These are phyloP conservation scores for Drosophila ananassae DNA, from an alignment of 1,140 invertebrate genomes.

Conservation along the genomic window DNA sequence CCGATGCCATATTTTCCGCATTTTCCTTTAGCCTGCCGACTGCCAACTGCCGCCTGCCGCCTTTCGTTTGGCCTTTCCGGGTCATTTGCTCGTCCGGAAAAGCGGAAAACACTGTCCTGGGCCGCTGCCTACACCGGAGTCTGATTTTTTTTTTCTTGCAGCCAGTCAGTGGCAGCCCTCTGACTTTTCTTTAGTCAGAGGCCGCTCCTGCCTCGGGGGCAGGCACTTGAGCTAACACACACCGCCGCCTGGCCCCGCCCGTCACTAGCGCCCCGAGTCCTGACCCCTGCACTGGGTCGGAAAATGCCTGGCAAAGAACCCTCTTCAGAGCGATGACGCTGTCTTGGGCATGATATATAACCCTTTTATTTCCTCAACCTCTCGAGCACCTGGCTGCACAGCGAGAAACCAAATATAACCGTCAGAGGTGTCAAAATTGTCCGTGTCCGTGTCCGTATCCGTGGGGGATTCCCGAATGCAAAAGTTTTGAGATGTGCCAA, in stretches of 20 bases:
- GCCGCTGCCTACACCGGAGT: constrained; percentile 19
- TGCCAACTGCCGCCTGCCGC: neutral
- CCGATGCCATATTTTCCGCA: constrained; percentile 42
- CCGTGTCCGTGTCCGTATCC: constrained; percentile 11
- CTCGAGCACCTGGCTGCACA: constrained; percentile 50
- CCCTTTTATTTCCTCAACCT: constrained; percentile 46
- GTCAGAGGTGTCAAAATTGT: constrained; percentile 18
- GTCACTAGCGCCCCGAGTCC: neutral
- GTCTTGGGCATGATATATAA: constrained; percentile 71
- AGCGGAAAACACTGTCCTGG: constrained; percentile 52
- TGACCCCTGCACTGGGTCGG: constrained; percentile 12
- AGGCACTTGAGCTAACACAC: constrained; percentile 67
- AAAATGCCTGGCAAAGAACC: constrained; percentile 29
- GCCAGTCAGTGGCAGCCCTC: constrained; percentile 1
- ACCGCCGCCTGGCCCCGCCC: constrained; percentile 7
- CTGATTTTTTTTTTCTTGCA: neutral
- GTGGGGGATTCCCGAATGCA: constrained; percentile 1
- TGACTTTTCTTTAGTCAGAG: constrained; percentile 22
- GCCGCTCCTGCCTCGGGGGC: constrained; percentile 52
- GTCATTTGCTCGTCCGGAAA: constrained; percentile 73
- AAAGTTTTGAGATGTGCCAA: constrained; percentile 25
- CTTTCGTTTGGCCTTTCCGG: constrained; percentile 73
- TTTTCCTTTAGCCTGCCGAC: constrained; percentile 56
- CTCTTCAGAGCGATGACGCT: constrained; percentile 63
- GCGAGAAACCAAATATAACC: constrained; percentile 18